Conservation (phyloP, 1,140 invertebrate genomes). For the Mizuhopecten yessoensis region DNA sequence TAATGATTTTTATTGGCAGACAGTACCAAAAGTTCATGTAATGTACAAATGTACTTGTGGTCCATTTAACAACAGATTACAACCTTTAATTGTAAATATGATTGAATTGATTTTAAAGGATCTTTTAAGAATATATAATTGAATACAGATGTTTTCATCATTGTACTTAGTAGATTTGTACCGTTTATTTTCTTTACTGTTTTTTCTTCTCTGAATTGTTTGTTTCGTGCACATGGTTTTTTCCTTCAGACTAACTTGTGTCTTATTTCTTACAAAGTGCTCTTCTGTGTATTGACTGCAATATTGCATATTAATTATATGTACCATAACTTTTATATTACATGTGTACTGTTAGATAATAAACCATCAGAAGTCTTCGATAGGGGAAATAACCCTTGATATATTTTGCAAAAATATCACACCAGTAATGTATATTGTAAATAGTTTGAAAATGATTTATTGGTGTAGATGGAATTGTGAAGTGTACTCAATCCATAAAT, state of each 20-base stretch:
- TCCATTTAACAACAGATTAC: too few species aligned
- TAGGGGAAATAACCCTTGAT: too few species aligned
- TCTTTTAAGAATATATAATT: background rate
- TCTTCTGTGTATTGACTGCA: background rate
- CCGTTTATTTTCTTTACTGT: background rate
- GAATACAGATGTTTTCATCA: background rate
- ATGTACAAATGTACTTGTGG: too few species aligned
- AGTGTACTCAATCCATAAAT: background rate
- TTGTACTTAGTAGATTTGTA: background rate
- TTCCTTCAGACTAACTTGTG: background rate
- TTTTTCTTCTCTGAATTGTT: background rate
- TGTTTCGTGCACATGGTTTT: background rate
- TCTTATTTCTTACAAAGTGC: slow-evolving; percentile 19
- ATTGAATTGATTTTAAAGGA: background rate
- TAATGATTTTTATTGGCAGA: background rate
- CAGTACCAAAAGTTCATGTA: background rate
- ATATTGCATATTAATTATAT: background rate
- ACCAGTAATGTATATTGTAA: too few species aligned
- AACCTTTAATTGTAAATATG: background rate
- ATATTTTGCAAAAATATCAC: too few species aligned
- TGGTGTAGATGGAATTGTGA: background rate
- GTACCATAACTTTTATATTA: too few species aligned
- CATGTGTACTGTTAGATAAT: too few species aligned
- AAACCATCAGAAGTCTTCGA: too few species aligned
- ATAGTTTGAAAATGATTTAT: background rate